Evolutionary conservation across 2,797 vertebrate genomes (phyloP), one percentile per base, ranked within the genome.

Genomic region (Periophthalmus magnuspinnatus): DNA sequence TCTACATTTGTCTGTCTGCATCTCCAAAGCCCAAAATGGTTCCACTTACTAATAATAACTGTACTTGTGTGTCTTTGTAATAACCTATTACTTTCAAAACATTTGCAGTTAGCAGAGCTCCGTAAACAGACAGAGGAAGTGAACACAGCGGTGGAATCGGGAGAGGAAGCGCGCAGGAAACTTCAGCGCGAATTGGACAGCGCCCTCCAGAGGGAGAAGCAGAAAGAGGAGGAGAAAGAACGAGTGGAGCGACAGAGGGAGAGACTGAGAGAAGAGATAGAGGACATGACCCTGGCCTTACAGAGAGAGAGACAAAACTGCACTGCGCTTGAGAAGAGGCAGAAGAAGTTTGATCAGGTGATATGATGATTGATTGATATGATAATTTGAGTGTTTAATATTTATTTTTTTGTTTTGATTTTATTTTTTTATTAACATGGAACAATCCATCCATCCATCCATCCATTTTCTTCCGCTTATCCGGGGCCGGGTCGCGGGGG

Each of bases 331-430:
- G 96, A 97, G 82, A 97, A 97, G 90, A 95, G 95, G 81, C 96
- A 97, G 89, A 96, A 95, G 87, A 97, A 97, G 80, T 97, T 97
- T 5, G 96, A 97, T 86, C 96, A 97, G 95, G 96, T 5, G 8
- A 61, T 21, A n/a, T n/a, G n/a, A n/a, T n/a, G n/a, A n/a, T n/a
- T n/a, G n/a, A n/a, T n/a, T n/a, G n/a, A n/a, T n/a, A n/a, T n/a
- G n/a, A n/a, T n/a, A n/a, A n/a, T n/a, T 50, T 50, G 17, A 7
- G 5, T 50, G 48, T 55, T 13, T 22, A 54, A 54, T 3, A 11
- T 19, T 50, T 7, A 0, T 50, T n/a, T n/a, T 8, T n/a, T 50
- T 50, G 1, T 41, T 41, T 41, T 28, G 28, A 3, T 28, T 28
- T n/a, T n/a, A n/a, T n/a, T n/a, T n/a, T n/a, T n/a, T n/a, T n/a